A percentile compares a stretch with the other conserved stretches of the same genome.
Evolutionary conservation across 2,888 invertebrate species (phyloP).

Genomic region (Bellardia bayeri): DNA sequence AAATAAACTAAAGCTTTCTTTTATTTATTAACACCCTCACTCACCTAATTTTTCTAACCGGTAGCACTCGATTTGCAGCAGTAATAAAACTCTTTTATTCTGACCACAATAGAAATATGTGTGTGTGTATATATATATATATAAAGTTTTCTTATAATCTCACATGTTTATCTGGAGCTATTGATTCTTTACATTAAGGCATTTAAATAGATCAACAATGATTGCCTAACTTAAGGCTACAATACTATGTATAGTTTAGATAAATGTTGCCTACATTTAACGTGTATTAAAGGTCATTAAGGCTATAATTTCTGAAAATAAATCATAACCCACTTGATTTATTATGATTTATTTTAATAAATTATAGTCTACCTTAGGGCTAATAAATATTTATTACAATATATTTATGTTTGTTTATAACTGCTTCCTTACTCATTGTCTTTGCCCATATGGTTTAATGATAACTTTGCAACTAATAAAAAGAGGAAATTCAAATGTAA

Average conservation of each 20-base stretch:
- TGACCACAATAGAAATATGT: too few relatives aligned
- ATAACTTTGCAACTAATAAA: background rate
- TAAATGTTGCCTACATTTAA: background rate
- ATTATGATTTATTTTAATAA: background rate
- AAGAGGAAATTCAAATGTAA: background rate
- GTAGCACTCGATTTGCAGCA: too few relatives aligned
- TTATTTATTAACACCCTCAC: too few relatives aligned
- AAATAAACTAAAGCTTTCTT: too few relatives aligned
- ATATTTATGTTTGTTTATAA: too few relatives aligned
- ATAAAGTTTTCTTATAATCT: background rate
- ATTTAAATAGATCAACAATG: background rate
- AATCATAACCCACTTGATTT: background rate
- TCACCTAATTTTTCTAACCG: too few relatives aligned
- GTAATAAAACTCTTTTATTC: too few relatives aligned
- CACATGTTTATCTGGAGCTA: background rate
- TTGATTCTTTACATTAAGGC: background rate
- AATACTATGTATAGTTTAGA: background rate
- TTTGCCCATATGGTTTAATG: slow-evolving; percentile 17
- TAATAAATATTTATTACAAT: background rate
- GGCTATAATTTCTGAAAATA: slow-evolving; percentile 12
- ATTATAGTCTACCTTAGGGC: background rate
- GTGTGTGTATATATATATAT: background rate
- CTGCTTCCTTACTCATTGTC: background rate
- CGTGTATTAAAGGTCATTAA: background rate
- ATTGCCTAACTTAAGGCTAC: slow-evolving; percentile 26